Percentiles rank a stretch among this genome's conserved stretches.
These are phyloP conservation scores for Anarrhichthys ocellatus DNA, from an alignment of 2,113 vertebrate genomes.

Conservation along the genomic window DNA sequence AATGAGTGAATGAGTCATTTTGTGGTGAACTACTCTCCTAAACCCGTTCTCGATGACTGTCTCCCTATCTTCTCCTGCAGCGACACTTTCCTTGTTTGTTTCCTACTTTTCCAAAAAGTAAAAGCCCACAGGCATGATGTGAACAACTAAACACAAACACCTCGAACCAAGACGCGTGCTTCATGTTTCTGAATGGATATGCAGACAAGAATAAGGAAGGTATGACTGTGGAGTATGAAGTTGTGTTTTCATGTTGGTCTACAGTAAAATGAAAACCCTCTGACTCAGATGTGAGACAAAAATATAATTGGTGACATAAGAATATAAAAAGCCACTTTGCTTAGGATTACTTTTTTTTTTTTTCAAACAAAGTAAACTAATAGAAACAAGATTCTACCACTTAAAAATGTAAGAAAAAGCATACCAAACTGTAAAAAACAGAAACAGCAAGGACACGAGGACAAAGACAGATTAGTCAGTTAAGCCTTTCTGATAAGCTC, in stretches of 20 bases:
- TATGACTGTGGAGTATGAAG: neutral
- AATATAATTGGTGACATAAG: neutral
- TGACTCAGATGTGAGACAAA: neutral
- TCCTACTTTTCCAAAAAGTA: constrained; percentile 9
- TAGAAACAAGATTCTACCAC: neutral
- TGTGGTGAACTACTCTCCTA: constrained; percentile 28
- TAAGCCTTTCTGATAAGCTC: constrained; percentile 6
- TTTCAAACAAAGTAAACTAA: neutral
- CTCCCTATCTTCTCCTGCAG: constrained; percentile 14
- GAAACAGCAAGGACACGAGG: neutral
- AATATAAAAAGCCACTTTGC: neutral
- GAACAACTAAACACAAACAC: constrained; percentile 39
- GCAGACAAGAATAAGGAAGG: neutral
- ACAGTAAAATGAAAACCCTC: neutral
- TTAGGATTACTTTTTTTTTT: neutral
- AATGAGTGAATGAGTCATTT: constrained; percentile 41
- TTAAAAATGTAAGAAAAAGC: neutral
- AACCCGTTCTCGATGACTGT: neutral
- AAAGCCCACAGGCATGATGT: constrained; percentile 46
- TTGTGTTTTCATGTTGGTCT: constrained; percentile 6
- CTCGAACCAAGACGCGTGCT: constrained; percentile 36
- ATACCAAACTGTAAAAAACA: neutral
- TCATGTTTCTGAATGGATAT: constrained; percentile 20
- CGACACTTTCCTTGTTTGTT: neutral
- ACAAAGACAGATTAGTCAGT: neutral